These are phyloP conservation scores for Helicoverpa assulta DNA, from an alignment of 2,888 invertebrate species.

Conservation along the genomic window DNA sequence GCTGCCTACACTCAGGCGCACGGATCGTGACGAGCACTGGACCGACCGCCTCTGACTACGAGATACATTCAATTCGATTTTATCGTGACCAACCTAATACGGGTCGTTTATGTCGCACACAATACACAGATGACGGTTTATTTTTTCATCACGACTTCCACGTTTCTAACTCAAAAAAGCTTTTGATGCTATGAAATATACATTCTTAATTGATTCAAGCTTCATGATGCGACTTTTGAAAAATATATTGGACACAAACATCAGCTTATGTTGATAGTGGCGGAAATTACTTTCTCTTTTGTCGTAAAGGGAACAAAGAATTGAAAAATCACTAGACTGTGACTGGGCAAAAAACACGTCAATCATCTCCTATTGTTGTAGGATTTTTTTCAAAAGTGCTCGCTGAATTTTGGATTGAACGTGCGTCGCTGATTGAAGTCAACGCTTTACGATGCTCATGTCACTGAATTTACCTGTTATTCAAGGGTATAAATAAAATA, in stretches of 20 bases:
- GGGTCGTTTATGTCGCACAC: conserved; percentile 64
- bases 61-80: conserved; percentile 79
- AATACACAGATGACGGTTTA: conserved; percentile 61
- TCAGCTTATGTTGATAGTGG: conserved; percentile 47
- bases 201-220: conserved; percentile 33
- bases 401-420: conserved; percentile 53
- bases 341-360: conserved; percentile 71
- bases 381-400: conserved; percentile 60
- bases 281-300: conserved; percentile 76
- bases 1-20: conserved; percentile 84
- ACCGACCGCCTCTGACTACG: conserved; percentile 75
- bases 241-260: conserved; percentile 56
- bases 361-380: conserved; percentile 71
- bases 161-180: conserved; percentile 41
- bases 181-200: conserved; percentile 40
- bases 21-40: conserved; percentile 79
- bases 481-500: conserved; percentile 29
- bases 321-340: conserved; percentile 70
- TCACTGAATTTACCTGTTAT: conserved; percentile 57
- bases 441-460: conserved; percentile 46
- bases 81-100: conserved; percentile 73
- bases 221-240: conserved; percentile 38
- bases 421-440: conserved; percentile 36
- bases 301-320: conserved; percentile 68
- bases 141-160: conserved; percentile 64